Base-by-base conservation (phyloP, 2,113 vertebrate genomes). In the Rhabdomys dilectus region DNA sequence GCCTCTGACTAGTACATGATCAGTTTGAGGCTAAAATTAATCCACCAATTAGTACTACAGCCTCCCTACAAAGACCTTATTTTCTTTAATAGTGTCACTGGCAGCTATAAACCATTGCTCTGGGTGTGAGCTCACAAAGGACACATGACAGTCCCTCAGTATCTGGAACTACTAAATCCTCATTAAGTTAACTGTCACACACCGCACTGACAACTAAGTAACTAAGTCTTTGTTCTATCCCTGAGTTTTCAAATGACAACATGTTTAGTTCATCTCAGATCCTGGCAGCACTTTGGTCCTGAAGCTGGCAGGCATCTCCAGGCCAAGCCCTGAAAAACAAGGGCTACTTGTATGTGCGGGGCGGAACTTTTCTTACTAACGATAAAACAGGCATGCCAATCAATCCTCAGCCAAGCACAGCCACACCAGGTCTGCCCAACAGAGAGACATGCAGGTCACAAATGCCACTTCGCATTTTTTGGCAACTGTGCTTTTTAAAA, bases 161-260 rank as follows among this genome's bases (percentile, higher is more conserved):
- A 94, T 15, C 42, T 15, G 1, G 31, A 70, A 56, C 29, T 34
- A 75, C 48, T 24, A 70, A 17, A 60, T 92, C 45, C 68, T 97
- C 53, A 87, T 73, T 92, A 78, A 85, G 62, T 82, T 42, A 87
- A 72, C 72, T 72, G 62, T 34, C 93, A 96, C 92, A 88, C 19
- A 56, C 56, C 42, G 75, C 19, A n/a, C 0, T 81, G 77, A 94
- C 89, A 95, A 88, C n/a, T 58, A 51, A 68, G 82, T 48, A 73
- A 88, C 58, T 56, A 72, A 82, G 75, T 48, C 90, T 97, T 77
- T 91, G 68, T 93, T 77, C 84, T 68, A 77, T 48, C 82, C 66
- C 90, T 95, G 66, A 73, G 92, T 66, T 89, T 93, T 93, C 72
- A 82, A 72, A 95, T 70, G 64, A 86, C 87, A 91, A 94, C 53